Evolutionary conservation across 2,113 vertebrate genomes (phyloP), one percentile per base, ranked within the genome.

Genomic region (Cheilinus undulatus): DNA sequence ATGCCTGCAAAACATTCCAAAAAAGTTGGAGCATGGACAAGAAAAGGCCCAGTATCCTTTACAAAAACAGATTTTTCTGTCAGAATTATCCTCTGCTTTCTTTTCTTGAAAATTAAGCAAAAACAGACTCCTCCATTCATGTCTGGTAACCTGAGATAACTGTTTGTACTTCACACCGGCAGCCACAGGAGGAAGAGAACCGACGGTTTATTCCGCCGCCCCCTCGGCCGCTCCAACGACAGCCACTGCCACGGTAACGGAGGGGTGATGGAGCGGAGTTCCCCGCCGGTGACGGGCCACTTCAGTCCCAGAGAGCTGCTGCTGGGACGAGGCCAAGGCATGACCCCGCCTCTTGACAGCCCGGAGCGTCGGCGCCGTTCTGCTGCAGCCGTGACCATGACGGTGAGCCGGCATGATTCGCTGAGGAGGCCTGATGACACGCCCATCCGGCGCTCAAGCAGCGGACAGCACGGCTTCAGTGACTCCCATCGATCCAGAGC

Each of bases 341-440:
- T 91, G 74, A 95, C 82, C 78, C 92, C 97, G 69, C 95, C 92
- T 1, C 92, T 93, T 0, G 96, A 99, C 88, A 99, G 97, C 86
- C 98, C 97, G 0, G 97, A 99, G 67, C 92, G 95, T 46, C 91
- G 96, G 5, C 95, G 96, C 0, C 90, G 96, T 36, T 96, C 96
- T 0, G 94, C 94, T 0, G 95, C 96, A 52, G 96, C 96, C 6
- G 92, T 97, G 32, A 96, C 95, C 19, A 95, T 97, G 92, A 97
- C 85, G 6, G 89, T 99, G 78, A 97, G 95, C 79, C 94, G 97
- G 1, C 98, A 98, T 0, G 97, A 99, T 20, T 98, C 97, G 0
- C 93, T 99, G 43, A 95, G 96, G 86, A 94, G 97, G 88, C 93
- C 94, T 0, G 97, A 98, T 77, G 98, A 97, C 83, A 97, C 97